Evolutionary conservation across 1,140 invertebrate species (phyloP), one percentile per base, ranked within the genome.

Genomic region (Cepaea nemoralis): DNA sequence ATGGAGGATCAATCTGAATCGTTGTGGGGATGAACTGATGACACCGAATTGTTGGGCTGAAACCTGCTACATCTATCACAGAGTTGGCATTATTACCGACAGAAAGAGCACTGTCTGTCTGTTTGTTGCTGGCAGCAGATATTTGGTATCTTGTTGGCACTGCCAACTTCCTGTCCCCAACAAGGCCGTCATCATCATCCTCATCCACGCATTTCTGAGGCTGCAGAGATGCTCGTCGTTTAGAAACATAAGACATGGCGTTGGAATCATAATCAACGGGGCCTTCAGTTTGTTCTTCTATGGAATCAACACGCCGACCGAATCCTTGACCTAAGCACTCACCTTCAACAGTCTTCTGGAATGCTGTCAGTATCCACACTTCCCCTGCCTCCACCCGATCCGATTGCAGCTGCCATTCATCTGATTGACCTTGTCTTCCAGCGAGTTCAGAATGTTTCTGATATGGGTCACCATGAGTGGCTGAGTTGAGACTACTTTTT

Each of bases 201-300:
- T 79, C 77, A n/a, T 79, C 77, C 14, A 79, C 77, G 14, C 77
- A 48, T 35, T 79, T 50, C 63, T 79, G 77, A 22, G 77, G 77
- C 33, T 79, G 77, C 24, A 79, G 40, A 0, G 77, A 79, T 24
- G 42, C 77, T 31, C 77, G 31, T 39, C 75, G 10, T 8, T 45
- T 77, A n/a, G 45, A 59, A 22, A 35, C 42, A 40, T 39, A 73
- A 6, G 39, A 19, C 22, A 70, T 16, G 10, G 35, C 69, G n/a
- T 16, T 63, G 39, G 71, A 48, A 22, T 39, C 12, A 31, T 19
- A 31, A 31, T 63, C 59, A n/a, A 31, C 22, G n/a, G 6, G 10
- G 10, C n/a, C n/a, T 31, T 63, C 59, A 63, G 59, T 63, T 31
- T 63, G 2, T 27, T 74, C 71, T 19, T 74, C 71, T 19, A 74